phyloP scores from a whole-genome alignment of 2,888 invertebrate genomes.

The Eupithecia vulgata region DNA sequence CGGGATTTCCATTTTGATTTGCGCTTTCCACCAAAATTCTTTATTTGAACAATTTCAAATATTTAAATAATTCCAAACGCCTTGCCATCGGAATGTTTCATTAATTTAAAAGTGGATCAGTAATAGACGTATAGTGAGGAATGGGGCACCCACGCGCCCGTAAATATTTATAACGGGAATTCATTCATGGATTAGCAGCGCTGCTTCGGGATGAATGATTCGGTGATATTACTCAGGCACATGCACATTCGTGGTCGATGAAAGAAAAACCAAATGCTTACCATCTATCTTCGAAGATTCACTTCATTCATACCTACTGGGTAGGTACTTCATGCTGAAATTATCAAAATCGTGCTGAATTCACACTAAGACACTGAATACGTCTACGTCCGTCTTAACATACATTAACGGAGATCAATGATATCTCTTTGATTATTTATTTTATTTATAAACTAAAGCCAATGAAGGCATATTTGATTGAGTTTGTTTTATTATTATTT shows the following conservation, averaged over 20 bases:
- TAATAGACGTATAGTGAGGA: background rate
- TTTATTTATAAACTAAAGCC: too few species aligned
- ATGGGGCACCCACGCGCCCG: background rate
- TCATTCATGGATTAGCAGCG: conserved; percentile 2
- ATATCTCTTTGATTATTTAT: too few species aligned
- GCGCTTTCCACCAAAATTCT: too few species aligned
- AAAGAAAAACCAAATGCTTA: background rate
- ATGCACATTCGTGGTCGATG: background rate
- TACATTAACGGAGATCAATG: too few species aligned
- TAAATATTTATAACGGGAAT: conserved; percentile 5
- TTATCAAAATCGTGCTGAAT: too few species aligned
- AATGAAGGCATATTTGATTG: too few species aligned
- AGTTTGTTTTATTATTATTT: too few species aligned
- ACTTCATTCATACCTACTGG: background rate
- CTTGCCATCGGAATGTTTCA: background rate
- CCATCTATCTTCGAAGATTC: background rate
- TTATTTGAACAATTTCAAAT: too few species aligned
- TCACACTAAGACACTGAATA: too few species aligned
- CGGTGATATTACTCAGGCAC: background rate
- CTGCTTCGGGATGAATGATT: background rate
- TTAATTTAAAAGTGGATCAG: background rate
- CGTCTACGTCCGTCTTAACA: too few species aligned
- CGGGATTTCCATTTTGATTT: too few species aligned
- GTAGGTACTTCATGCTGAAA: too few species aligned
- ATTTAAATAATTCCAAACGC: background rate